phyloP scores from a whole-genome alignment of 2,113 vertebrate genomes.

The Polyodon spathula region DNA sequence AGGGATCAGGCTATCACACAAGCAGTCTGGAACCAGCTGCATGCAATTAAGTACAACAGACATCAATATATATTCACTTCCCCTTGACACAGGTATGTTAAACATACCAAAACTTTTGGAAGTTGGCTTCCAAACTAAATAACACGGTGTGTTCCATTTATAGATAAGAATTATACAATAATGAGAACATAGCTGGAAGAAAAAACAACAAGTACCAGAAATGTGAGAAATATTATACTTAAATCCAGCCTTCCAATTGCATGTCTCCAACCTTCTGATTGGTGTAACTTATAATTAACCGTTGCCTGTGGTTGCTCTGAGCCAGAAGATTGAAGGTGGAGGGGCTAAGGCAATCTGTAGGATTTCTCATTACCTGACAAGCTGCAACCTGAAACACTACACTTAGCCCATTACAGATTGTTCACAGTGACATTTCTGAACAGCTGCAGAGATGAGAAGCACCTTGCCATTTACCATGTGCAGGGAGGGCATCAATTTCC shows the following conservation, averaged over 20 bases:
- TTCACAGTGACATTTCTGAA: conserved; percentile 95
- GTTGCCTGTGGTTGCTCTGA: conserved; percentile 72
- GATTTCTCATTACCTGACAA: conserved; percentile 94
- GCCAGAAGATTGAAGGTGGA: conserved; percentile 54
- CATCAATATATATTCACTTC: too few species aligned
- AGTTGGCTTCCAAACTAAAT: too few species aligned
- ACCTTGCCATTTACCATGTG: conserved; percentile 90
- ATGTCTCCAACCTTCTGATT: conserved; percentile 67
- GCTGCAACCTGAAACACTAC: conserved; percentile 96
- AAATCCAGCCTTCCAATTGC: conserved; percentile 71
- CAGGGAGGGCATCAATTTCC: conserved; percentile 39
- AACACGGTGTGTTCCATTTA: too few species aligned
- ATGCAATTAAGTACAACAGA: too few species aligned
- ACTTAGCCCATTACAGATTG: conserved; percentile 99
- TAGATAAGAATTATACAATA: conserved; percentile 24
- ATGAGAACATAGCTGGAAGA: conserved; percentile 33
- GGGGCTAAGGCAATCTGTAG: conserved; percentile 74
- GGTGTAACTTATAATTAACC: conserved; percentile 87
- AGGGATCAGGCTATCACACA: background rate
- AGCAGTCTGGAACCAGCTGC: background rate
- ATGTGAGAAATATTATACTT: conserved; percentile 48
- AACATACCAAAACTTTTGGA: too few species aligned
- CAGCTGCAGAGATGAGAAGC: conserved; percentile 68
- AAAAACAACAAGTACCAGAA: conserved; percentile 23
- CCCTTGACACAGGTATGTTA: too few species aligned